These are phyloP conservation scores for Iguana delicatissima DNA, from an alignment of 2,797 vertebrate genomes.

Conservation along the genomic window DNA sequence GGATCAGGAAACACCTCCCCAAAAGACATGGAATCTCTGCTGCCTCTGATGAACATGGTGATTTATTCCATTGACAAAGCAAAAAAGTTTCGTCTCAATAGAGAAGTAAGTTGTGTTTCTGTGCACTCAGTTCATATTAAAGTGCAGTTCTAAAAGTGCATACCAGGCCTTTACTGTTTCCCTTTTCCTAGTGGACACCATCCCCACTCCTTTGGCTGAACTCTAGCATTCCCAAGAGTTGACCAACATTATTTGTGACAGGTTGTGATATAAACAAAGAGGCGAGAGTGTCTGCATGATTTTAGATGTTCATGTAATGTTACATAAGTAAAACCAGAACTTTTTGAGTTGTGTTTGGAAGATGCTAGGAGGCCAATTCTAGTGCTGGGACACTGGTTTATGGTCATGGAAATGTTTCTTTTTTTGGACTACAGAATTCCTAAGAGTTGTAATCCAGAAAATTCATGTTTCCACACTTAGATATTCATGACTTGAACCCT, in stretches of 20 bases:
- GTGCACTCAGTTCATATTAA: neutral
- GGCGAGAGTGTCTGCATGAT: neutral
- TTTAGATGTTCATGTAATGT: neutral
- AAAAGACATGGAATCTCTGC: slow-evolving; percentile 97
- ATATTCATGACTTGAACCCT: neutral
- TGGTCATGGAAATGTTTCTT: too few species aligned
- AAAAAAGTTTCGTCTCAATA: slow-evolving; percentile 97
- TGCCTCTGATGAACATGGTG: slow-evolving; percentile 99
- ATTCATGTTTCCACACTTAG: too few species aligned
- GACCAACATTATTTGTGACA: neutral
- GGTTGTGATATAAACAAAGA: neutral
- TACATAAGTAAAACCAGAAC: neutral
- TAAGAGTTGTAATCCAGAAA: too few species aligned
- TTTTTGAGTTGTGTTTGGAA: neutral
- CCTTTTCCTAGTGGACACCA: neutral
- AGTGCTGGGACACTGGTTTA: neutral
- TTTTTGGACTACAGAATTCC: too few species aligned
- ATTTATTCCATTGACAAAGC: slow-evolving; percentile 98
- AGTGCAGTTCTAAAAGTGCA: rapidly evolving
- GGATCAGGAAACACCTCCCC: slow-evolving; percentile 98
- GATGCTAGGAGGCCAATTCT: neutral
- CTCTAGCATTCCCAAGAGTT: neutral
- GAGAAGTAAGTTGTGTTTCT: slow-evolving; percentile 86
- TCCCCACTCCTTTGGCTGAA: neutral
- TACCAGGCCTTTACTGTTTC: neutral